Base-by-base conservation (phyloP, 2,113 vertebrate genomes). In the Zosterops japonicus region DNA sequence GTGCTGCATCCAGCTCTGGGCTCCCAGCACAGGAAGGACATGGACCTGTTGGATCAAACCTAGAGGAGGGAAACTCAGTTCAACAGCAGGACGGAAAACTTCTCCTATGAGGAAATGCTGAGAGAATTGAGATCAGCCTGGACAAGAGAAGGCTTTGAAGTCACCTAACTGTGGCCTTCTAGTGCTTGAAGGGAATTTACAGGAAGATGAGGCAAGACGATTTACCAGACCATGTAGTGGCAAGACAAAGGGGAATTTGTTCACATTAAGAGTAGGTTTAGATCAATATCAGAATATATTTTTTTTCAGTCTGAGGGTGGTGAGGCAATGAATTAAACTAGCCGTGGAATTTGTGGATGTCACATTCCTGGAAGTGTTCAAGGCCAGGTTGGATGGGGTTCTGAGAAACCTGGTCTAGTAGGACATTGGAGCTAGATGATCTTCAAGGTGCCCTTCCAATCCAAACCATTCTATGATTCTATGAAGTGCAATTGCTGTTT, bases 11-110 rank as follows among this genome's bases (percentile, higher is more conserved):
- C 36, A 83, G 55, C 31, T 25, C 55, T 35, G 56, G 9, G 6
- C 3, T 14, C 4, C 18, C 56, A 71, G 46, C 67, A 61, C 25
- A 42, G 65, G 20, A 35, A 35, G 12, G 44, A 60, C 31, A 70
- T 18, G 0, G 1, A 9, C 0, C 23, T 82, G 22, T 5, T 60
- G 15, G 10, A 61, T 4, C 8, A 24, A 61, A 17, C 4, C 39
- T 8, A 53, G 47, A 36, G 27, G 39, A 44, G 16, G 25, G 33
- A 83, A 44, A 31, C 31, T 20, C 15, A 71, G 21, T 13, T 42
- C 56, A 61, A 31, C 20, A 44, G 36, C 31, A 25, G 10, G 27
- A 35, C 2, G 8, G 8, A 44, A 53, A 61, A 55, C 22, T 14
- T 63, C 33, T 36, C 12, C 28, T n/a, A 9, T 12, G 49, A 55